Evolutionary conservation across 2,113 vertebrate species (phyloP).

Genomic region (Willisornis vidua): DNA sequence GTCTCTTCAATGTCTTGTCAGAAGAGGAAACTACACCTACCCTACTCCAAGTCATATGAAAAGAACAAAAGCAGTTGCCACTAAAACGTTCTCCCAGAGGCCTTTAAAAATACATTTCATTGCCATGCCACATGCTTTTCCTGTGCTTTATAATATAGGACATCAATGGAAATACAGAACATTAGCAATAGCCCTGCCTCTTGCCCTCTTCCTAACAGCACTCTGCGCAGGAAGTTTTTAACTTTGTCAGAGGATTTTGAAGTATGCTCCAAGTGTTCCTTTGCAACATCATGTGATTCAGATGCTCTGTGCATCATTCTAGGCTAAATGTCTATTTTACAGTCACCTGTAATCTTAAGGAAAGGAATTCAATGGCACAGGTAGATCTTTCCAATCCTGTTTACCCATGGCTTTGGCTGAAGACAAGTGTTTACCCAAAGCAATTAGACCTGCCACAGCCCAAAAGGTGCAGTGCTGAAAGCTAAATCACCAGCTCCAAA

Average conservation of each 20-base stretch:
- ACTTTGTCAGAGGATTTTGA: not conserved
- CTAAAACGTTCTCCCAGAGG: not conserved
- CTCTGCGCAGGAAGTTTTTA: not conserved
- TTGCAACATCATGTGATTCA: accelerated
- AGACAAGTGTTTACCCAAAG: not conserved
- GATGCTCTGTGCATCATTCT: not conserved
- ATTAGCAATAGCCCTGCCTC: not conserved
- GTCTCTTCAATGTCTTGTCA: not conserved
- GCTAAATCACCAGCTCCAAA: not conserved
- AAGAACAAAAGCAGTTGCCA: not conserved
- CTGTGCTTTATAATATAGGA: not conserved
- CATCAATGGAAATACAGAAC: not conserved
- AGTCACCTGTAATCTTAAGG: not conserved
- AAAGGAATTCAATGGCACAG: not conserved
- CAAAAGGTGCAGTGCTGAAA: not conserved
- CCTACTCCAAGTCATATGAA: not conserved
- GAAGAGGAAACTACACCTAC: not conserved
- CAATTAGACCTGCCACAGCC: not conserved
- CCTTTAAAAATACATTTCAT: not conserved
- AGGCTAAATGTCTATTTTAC: not conserved
- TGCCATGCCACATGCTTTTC: not conserved
- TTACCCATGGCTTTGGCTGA: not conserved
- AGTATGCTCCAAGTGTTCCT: not conserved
- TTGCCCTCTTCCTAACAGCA: not conserved
- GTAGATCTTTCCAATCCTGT: not conserved